Base-by-base conservation (phyloP, 1,140 invertebrate species). In the Orius insidiosus region DNA sequence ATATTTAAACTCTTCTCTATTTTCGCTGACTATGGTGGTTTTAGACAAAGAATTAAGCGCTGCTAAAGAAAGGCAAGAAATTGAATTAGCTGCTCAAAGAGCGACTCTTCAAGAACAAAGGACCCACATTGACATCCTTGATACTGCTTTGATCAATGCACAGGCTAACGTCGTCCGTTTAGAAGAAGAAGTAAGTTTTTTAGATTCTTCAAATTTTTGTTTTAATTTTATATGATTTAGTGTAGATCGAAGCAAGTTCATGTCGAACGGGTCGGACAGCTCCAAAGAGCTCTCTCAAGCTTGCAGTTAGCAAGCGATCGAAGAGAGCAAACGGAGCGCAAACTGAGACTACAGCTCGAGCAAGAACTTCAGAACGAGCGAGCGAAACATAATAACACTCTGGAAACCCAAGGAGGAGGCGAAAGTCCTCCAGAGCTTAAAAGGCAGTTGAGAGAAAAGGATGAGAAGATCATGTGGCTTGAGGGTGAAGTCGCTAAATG, bases 101-200 rank as follows among this genome's bases (percentile, higher is more conserved):
- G 83, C 82, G 14, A 92, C 86, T 13, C 62, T 93, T 35, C 80
- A 90, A 58, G 87, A 94, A 60, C 88, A 93, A 62, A 69, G 85
- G 49, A 86, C 81, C 11, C 86, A 93, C 63, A 92, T 94, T 58
- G 86, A 89, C 56, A 89, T 94, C 54, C 68, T 94, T 24, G 89
- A 94, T 58, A 86, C 79, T 16, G 88, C 88, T 35, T 66, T 94
- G 18, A 86, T 82, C 13, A 90, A 88, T 64, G 86, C 87, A 11
- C 87, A 93, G 63, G 73, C 75, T 42, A 88, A 88, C 61, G 83
- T 92, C 37, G 77, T 89, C 14, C 69, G 81, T 36, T 69, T 92
- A 6, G 88, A 94, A 66, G 84, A 89, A 64, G 87, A 92, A 67
- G 79, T 86, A 67, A 55, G 51, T 48, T 49, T 32, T 49, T n/a